These are phyloP conservation scores for Eueides isabella DNA, from an alignment of 1,140 invertebrate species.

Conservation along the genomic window DNA sequence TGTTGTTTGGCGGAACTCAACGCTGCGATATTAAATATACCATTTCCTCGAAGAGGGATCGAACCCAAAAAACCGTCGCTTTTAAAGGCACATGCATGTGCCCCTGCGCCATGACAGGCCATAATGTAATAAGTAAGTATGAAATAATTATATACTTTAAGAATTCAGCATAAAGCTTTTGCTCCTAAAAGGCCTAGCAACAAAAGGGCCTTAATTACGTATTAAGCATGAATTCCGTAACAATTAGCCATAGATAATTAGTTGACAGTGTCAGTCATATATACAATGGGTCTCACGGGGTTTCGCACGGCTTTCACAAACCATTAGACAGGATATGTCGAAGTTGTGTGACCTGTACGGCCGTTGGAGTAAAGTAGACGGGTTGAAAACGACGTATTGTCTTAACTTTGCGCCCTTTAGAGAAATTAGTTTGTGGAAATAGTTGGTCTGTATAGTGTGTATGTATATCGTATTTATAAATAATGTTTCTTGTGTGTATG, in stretches of 20 bases:
- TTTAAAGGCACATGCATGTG: too few species aligned
- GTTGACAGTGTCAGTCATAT: slow-evolving; percentile 29
- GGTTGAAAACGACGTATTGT: slow-evolving; percentile 7
- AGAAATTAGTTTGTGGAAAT: slow-evolving; percentile 1
- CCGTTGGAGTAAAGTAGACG: slow-evolving; percentile 9
- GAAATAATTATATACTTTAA: not conserved
- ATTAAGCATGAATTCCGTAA: not conserved
- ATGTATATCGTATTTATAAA: not conserved
- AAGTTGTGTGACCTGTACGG: slow-evolving; percentile 37
- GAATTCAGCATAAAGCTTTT: not conserved
- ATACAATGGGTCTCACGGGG: slow-evolving; percentile 56
- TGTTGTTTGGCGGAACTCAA: too few species aligned
- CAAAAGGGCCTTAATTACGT: too few species aligned
- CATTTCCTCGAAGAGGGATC: too few species aligned
- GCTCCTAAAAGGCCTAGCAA: not conserved
- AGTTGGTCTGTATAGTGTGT: not conserved
- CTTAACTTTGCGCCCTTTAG: not conserved
- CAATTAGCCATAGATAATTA: slow-evolving; percentile 68
- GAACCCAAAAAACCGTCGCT: too few species aligned
- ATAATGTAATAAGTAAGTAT: too few species aligned
- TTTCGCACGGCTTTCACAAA: slow-evolving; percentile 69
- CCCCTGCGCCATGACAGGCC: too few species aligned
- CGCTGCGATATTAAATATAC: too few species aligned
- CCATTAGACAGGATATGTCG: slow-evolving; percentile 64
- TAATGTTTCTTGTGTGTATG: not conserved